Evolutionary conservation across 2,797 vertebrate genomes (phyloP), one percentile per base, ranked within the genome.

Genomic region (Synanceia verrucosa): DNA sequence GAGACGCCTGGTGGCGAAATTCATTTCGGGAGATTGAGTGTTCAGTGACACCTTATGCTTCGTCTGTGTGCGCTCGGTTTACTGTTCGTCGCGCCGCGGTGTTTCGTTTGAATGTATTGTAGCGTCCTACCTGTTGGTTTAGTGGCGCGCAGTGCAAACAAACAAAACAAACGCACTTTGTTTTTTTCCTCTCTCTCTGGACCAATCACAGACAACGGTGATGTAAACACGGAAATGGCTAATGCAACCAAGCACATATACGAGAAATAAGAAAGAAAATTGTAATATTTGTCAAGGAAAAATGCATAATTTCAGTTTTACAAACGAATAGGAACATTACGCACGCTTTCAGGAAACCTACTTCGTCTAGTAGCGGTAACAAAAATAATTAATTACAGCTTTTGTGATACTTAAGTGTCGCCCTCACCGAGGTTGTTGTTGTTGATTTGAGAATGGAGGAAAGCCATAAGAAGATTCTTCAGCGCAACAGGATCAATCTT

Each of bases 401-500:
- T 69, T 24, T 28, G 1, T 28, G 9, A 5, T 26, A 29, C 1
- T 6, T 19, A 1, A 10, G 6, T 5, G 11, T 34, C 6, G 21
- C 5, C 12, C 5, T 48, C 36, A 5, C 5, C 21, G 34, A 21
- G 12, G 6, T 41, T 6, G 24, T 76, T 67, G 2, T 5, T 19
- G 3, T 13, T 55, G 13, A 52, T 24, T 59, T 26, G n/a, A 61
- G 23, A 73, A 99, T 98, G 97, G 95, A 98, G 7, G 89, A 91
- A 6, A 74, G 4, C 2, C 92, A 96, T 57, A 95, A 93, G 53
- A 82, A 69, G 65, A 84, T 94, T 4, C 92, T 99, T 64, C 92
- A 79, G 66, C 83, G 85, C 2, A 91, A 86, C 43, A 92, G 97
- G 69, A 2, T 34, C 13, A 81, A 59, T 57, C 88, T 99, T 21